A percentile compares a stretch with the other conserved stretches of the same genome.
Evolutionary conservation across 2,113 vertebrate genomes (phyloP).

Genomic region (Pomatorhinus ruficollis): DNA sequence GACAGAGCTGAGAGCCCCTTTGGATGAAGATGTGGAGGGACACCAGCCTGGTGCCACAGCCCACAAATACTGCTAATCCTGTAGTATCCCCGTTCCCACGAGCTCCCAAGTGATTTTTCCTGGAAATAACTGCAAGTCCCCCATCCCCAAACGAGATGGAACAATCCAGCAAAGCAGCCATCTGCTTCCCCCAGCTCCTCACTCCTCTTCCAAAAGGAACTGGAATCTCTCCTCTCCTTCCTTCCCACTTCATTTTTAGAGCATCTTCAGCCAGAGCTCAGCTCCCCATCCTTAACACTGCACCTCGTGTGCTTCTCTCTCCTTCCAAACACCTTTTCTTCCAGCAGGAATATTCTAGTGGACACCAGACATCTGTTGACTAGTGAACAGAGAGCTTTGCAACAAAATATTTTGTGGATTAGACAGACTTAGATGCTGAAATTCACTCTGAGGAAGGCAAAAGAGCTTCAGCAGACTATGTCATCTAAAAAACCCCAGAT

Average conservation of each 20-base stretch:
- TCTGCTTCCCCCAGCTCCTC: conserved; percentile 29
- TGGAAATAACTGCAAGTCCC: neutral
- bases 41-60: neutral
- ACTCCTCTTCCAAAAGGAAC: neutral
- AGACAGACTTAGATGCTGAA: neutral
- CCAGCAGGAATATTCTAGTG: neutral
- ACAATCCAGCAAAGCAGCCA: neutral
- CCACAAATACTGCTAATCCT: neutral
- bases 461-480: neutral
- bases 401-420: neutral
- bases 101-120: neutral
- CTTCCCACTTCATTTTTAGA: conserved; percentile 13
- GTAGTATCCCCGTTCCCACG: neutral
- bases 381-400: neutral
- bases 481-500: neutral
- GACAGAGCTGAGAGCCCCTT: neutral
- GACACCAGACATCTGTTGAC: neutral
- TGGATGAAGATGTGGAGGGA: neutral
- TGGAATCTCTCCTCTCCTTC: neutral
- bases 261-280: neutral
- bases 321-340: neutral
- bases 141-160: neutral
- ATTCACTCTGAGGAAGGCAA: neutral
- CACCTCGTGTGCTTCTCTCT: neutral
- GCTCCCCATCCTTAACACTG: neutral